Base-by-base conservation (phyloP, 2,797 vertebrate genomes). In the Dryobates pubescens region DNA sequence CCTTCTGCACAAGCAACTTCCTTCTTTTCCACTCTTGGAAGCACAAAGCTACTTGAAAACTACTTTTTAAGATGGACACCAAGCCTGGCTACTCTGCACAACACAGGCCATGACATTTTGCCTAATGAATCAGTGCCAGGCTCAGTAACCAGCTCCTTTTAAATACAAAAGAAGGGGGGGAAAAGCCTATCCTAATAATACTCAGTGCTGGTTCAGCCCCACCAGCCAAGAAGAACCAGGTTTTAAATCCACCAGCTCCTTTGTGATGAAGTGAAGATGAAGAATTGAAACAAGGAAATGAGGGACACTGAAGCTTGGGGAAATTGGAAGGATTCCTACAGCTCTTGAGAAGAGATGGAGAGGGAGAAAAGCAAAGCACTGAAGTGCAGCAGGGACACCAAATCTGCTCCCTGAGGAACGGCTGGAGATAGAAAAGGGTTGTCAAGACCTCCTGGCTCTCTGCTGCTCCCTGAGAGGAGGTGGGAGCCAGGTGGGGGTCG, bases 131-230 rank as follows among this genome's bases (percentile, higher is more conserved):
- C 58, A 32, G 80, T 1, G 0, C 3, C 0, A 0, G 36, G 53
- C 47, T 76, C 77, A 59, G 22, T 7, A 85, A 78, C 30, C 27
- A 43, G 53, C 20, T 51, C 51, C 54, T 51, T 8, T 30, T 11
- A 12, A 17, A 12, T 10, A 6, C 2, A 2, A 14, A 27, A 32
- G 16, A 1, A 1, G 0, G 7, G 0, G 7, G 29, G n/a, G 3
- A 2, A 24, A 56, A 59, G 5, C 8, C 27, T 58, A 32, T 45
- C 17, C 17, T 7, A 20, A 32, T 24, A 58, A 24, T 17, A 26
- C 34, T 49, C 0, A 1, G 54, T 14, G 17, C 4, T 5, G 38
- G 61, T 73, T 65, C 59, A 34, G 85, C 22, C 54, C 32, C 58
- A 47, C 62, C 13, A 32, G 17, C 27, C 13, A 13, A 34, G 59